phyloP scores from a whole-genome alignment of 2,113 vertebrate species.

The Coptodon bakossiorum region DNA sequence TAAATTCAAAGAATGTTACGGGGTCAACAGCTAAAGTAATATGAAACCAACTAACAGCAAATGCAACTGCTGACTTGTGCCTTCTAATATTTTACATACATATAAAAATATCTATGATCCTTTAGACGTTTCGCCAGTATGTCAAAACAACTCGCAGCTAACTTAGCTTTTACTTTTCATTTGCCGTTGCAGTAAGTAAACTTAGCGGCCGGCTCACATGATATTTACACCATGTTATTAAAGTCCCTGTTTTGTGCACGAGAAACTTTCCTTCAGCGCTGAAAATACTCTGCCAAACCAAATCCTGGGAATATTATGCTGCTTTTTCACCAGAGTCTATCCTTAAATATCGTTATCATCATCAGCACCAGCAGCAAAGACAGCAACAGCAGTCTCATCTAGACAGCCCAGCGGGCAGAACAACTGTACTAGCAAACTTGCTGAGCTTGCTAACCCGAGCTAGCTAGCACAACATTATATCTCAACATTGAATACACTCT shows the following conservation, averaged over 20 bases:
- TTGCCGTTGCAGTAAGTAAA: neutral
- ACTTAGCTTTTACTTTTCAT: slow-evolving; percentile 4
- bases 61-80: neutral
- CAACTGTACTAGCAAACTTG: slow-evolving; percentile 63
- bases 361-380: neutral
- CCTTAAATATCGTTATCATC: neutral
- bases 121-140: neutral
- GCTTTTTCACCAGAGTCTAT: neutral
- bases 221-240: neutral
- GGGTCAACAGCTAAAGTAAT: neutral
- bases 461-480: slow-evolving; percentile 57
- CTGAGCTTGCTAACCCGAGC: slow-evolving; percentile 56
- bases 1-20: neutral
- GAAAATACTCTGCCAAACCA: neutral
- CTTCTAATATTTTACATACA: neutral
- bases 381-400: neutral
- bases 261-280: neutral
- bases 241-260: neutral
- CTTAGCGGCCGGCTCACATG: neutral
- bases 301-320: neutral
- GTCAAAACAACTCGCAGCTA: neutral
- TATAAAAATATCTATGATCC: neutral
- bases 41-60: neutral
- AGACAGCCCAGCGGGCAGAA: slow-evolving; percentile 31
- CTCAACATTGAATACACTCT: slow-evolving; percentile 37